A percentile compares a stretch with the other conserved stretches of the same genome.
These are phyloP conservation scores for Lysandra coridon DNA, from an alignment of 2,888 invertebrate genomes.

Conservation along the genomic window DNA sequence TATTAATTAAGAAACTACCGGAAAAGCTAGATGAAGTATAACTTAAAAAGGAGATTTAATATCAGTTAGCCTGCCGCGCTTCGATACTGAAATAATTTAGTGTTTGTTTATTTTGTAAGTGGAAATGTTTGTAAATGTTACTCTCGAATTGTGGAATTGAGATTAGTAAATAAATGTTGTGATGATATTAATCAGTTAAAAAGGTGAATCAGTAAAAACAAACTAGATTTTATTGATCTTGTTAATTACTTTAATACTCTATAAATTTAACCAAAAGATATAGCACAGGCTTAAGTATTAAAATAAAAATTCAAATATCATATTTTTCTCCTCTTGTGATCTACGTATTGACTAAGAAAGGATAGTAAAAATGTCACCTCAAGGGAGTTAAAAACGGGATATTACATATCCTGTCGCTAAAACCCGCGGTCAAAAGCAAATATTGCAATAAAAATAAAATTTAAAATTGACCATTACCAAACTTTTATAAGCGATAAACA, in stretches of 20 bases:
- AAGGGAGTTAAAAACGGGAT: background rate
- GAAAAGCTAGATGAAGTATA: conserved; percentile 22
- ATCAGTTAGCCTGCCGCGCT: conserved; percentile 9
- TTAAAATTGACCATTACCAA: background rate
- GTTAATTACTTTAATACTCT: too few relatives aligned
- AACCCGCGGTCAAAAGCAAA: background rate
- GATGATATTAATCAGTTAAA: too few relatives aligned
- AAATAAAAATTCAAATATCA: too few relatives aligned
- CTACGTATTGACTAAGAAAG: background rate
- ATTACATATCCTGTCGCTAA: background rate
- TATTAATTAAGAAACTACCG: conserved; percentile 26
- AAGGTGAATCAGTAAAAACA: too few relatives aligned
- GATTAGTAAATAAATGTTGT: background rate
- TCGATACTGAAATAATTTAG: conserved; percentile 17
- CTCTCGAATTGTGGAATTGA: background rate
- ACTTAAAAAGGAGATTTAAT: conserved; percentile 29
- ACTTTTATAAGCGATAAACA: background rate
- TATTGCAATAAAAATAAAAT: background rate
- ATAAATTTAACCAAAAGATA: too few relatives aligned
- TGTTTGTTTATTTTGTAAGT: conserved; percentile 13
- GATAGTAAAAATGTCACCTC: background rate
- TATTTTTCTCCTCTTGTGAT: background rate
- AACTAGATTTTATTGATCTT: too few relatives aligned
- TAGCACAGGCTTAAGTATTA: too few relatives aligned
- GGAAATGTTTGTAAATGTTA: background rate